Base-by-base conservation (phyloP, 2,888 invertebrate genomes). In the Microchrysa polita region DNA sequence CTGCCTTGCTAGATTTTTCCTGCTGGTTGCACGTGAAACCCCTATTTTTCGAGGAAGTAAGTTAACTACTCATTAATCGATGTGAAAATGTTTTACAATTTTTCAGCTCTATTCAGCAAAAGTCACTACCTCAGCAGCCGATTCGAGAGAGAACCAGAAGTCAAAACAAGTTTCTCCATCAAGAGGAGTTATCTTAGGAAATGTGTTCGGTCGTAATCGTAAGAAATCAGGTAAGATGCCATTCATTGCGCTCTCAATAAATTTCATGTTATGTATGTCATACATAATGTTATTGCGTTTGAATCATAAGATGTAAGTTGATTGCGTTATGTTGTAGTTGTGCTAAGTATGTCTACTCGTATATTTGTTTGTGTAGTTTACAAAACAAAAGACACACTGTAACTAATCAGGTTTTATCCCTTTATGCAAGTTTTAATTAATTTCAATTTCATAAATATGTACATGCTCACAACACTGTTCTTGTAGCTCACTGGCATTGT, bases 201-300 rank as follows among this genome's bases (percentile, higher is more conserved):
- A 85, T 52, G 80, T 85, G n/a, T 84, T 85, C 77, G 82, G 80
- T 12, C 83, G 82, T 72, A 85, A 84, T 77, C 77, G 75, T 7
- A 72, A 65, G n/a, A 78, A 77, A 76, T 67, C 78, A 79, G 79
- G 79, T 79, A 79, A 77, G 60, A 5, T 34, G 42, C 18, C 59
- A 63, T 20, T 42, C 23, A 55, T 55, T 42, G 42, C 42, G 22
- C 59, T 27, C 23, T 57, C 18, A 14, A 59, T 4, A 48, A n/a
- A n/a, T n/a, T 48, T 48, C 48, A 48, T n/a, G 2, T n/a, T n/a
- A 48, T 48, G 48, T n/a, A 48, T 48, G 48, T n/a, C 48, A 10
- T 12, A 48, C 2, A 5, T 48, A 48, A 12, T n/a, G n/a, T n/a
- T 42, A 9, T 7, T 12, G 42, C 42, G 12, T 12, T n/a, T 48